A percentile compares a stretch with the other conserved stretches of the same genome.
Evolutionary conservation across 2,113 vertebrate species (phyloP).

Genomic region (Brienomyrus longianalis): DNA sequence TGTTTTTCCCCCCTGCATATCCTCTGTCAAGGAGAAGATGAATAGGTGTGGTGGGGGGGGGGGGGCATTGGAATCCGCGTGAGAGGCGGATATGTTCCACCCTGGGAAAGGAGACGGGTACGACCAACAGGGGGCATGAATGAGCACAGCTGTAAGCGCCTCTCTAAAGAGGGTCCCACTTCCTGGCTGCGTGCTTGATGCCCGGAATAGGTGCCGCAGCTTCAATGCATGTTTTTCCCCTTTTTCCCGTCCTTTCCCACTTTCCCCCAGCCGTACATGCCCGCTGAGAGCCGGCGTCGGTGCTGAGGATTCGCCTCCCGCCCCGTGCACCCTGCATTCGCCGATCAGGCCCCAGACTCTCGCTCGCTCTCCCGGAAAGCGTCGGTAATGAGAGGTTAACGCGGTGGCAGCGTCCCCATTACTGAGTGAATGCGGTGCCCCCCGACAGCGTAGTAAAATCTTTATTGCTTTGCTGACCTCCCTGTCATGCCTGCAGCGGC

Average conservation of each 20-base stretch:
- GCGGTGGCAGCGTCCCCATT: slow-evolving; percentile 93
- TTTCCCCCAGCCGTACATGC: slow-evolving; percentile 27
- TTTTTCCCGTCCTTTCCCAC: not conserved
- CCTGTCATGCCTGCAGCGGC: slow-evolving; percentile 92
- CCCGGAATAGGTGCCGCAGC: slow-evolving; percentile 50
- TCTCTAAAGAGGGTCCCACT: not conserved
- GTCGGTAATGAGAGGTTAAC: slow-evolving; percentile 97
- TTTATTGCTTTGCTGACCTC: slow-evolving; percentile 98
- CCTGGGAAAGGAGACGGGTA: not conserved
- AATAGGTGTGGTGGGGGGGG: slow-evolving; percentile 41
- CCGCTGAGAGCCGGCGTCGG: slow-evolving; percentile 56
- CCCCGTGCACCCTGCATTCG: slow-evolving; percentile 56
- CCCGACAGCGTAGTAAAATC: slow-evolving; percentile 97
- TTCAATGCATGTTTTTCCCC: slow-evolving; percentile 20
- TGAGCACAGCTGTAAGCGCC: slow-evolving; percentile 19
- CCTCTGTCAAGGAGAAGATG: slow-evolving; percentile 53
- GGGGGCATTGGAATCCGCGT: too few species aligned
- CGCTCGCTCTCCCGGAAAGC: slow-evolving; percentile 77
- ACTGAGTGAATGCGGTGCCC: slow-evolving; percentile 98
- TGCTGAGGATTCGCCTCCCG: slow-evolving; percentile 69
- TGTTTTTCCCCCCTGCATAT: slow-evolving; percentile 63
- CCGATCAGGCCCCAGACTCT: slow-evolving; percentile 54
- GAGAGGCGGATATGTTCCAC: not conserved
- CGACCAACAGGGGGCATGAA: slow-evolving; percentile 7
- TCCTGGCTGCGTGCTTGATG: slow-evolving; percentile 56